Base-by-base conservation (phyloP, 1,140 invertebrate species). In the Pinna nobilis region DNA sequence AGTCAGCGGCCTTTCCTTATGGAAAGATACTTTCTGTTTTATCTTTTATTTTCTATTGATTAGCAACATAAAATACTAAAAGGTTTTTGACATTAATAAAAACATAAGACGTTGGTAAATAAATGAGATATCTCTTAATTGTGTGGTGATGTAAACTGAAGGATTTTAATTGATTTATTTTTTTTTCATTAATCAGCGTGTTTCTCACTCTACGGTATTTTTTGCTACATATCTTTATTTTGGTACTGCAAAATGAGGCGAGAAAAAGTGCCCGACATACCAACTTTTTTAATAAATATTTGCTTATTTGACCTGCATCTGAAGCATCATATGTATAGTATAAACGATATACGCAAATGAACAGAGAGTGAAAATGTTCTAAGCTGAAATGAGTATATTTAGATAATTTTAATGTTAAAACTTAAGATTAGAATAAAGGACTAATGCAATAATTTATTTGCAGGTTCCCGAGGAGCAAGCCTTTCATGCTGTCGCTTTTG, bases 401-500 rank as follows among this genome's bases (percentile, higher is more conserved):
- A 3, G 7, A 7, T 55, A 13, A 28, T 57, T 44, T 44, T 3
- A 23, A 33, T 33, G 6, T n/a, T 4, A 23, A 13, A 3, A 1
- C 11, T 60, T 9, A 7, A n/a, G 33, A 32, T 15, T 50, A 1
- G 18, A 13, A 18, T 47, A 23, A 25, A 6, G 11, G 2, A 13
- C 6, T 50, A 61, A 18, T 51, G 11, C 15, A 2, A 7, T 32
- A 41, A 41, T 15, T 28, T 23, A 1, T 47, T 20, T 55, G 6
- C 37, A 80, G 75, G 61, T 76, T 28, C 76, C 74, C 18, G 65
- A 77, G 11, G 68, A 74, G 20, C 39, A 61, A 11, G 64, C 64
- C n/a, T 79, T 73, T 37, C 79, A 84, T 49, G 74, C 81, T 28
- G 73, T 78, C n/a, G 78, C 67, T 25, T 78, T 79, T 39, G 73